Base-by-base conservation (phyloP, 1,140 invertebrate species). In the Drosophila paulistorum region DNA sequence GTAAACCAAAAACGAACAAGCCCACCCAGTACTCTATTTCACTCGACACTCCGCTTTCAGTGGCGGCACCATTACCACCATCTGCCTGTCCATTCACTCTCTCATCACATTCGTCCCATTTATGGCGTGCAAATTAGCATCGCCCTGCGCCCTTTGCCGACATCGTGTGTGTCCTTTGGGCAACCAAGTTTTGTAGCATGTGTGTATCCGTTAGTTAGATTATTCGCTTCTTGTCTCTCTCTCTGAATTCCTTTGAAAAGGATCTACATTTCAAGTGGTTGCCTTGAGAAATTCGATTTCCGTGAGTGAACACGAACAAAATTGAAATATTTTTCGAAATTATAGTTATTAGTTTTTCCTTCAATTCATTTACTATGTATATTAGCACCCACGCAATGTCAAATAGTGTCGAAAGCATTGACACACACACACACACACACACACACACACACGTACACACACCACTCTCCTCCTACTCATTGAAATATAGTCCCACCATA, bases 71-170 rank as follows among this genome's bases (percentile, higher is more conserved):
- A 55, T 60, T 65, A 60, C 26, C 20, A 26, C 10, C 74, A 71
- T 58, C 54, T 66, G 62, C 68, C 74, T 77, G 45, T 20, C 45
- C 45, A 51, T 20, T 51, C 23, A 51, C 45, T 62, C 73, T 77
- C 80, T 87, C 84, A 79, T 68, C 83, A 89, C 80, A 87, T 87
- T 89, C 83, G 83, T 84, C 87, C 78, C 84, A 90, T 89, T 89
- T 90, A 89, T 90, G 85, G 85, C 77, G 77, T 90, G 84, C 85
- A 89, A 89, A 89, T 89, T 90, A 89, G 85, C 84, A 89, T 81
- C 76, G 68, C 84, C 57, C 33, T 59, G 45, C 42, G 14, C 42
- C 14, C n/a, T 45, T 45, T 14, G 42, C 14, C 45, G 23, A 23
- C 60, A 69, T 89, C 84, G 79, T 87, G 83, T 89, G 84, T 87